Evolutionary conservation across 2,797 vertebrate species (phyloP).

Genomic region (Amniataba percoides): DNA sequence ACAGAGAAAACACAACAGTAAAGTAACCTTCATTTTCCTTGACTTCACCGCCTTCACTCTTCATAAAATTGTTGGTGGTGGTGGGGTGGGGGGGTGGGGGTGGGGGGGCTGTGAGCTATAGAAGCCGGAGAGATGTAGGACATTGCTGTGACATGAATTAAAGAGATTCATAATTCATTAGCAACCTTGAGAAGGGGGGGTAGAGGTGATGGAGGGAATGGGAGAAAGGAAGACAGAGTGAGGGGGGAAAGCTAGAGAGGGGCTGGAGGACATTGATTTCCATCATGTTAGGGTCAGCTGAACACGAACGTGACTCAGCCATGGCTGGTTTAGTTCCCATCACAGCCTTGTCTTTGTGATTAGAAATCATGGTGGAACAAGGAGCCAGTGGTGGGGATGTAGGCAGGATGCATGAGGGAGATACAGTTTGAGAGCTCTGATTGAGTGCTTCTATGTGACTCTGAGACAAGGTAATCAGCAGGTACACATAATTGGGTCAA

Average conservation of each 20-base stretch:
- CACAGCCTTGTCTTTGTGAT: conserved; percentile 39
- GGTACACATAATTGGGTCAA: conserved; percentile 70
- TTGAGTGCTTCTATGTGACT: conserved; percentile 41
- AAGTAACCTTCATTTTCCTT: conserved; percentile 46
- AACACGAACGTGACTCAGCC: conserved; percentile 42
- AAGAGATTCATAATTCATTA: conserved; percentile 64
- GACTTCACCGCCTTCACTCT: not conserved
- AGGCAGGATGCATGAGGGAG: conserved; percentile 27
- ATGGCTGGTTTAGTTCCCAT: conserved; percentile 33
- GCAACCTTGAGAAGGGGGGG: conserved; percentile 58
- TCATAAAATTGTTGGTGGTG: not conserved
- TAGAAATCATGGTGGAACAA: conserved; percentile 42
- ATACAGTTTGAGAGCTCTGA: conserved; percentile 7
- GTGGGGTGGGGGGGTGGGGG: not conserved
- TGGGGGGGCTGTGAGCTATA: conserved; percentile 6
- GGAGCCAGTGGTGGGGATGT: conserved; percentile 23
- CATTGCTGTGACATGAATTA: conserved; percentile 52
- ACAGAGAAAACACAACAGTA: conserved; percentile 32
- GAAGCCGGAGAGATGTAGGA: conserved; percentile 34
- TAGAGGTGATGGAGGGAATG: conserved; percentile 24
- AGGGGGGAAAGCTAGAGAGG: not conserved
- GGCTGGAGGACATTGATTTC: conserved; percentile 50
- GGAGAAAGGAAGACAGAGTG: conserved; percentile 15
- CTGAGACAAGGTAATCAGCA: conserved; percentile 70
- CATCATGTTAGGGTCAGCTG: conserved; percentile 49